Conservation (phyloP, 2,113 vertebrate genomes). For the Mormyrus lacerda region DNA sequence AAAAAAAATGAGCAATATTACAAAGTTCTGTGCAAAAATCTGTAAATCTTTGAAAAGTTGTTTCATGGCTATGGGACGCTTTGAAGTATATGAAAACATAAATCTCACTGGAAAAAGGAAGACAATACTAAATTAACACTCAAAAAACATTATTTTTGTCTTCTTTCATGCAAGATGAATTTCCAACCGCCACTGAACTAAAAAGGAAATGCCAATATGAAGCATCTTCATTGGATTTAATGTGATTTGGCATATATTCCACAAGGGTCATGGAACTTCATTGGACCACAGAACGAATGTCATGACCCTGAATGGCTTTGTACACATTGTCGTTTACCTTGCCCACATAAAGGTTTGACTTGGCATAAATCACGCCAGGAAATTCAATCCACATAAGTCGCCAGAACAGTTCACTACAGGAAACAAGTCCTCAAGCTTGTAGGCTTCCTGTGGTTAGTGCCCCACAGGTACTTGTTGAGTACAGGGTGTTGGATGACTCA, state of each 20-base stretch:
- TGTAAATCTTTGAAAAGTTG: not conserved
- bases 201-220: not conserved
- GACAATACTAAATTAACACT: not conserved
- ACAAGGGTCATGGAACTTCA: not conserved
- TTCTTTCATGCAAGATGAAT: not conserved
- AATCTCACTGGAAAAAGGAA: not conserved
- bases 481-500: not conserved
- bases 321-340: not conserved
- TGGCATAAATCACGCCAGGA: not conserved
- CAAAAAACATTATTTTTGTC: not conserved
- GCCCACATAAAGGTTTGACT: not conserved
- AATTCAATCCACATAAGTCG: not conserved
- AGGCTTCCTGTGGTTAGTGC: not conserved
- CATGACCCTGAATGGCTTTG: not conserved
- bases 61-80: not conserved
- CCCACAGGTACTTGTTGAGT: not conserved
- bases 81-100: not conserved
- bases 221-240: not conserved
- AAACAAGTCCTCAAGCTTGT: not conserved
- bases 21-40: not conserved
- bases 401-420: not conserved
- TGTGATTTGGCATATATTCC: not conserved
- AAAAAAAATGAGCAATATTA: not conserved
- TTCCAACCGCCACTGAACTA: not conserved
- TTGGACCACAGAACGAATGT: not conserved